A percentile compares a stretch with the other conserved stretches of the same genome.
Evolutionary conservation across 1,140 invertebrate species (phyloP).

Genomic region (Penaeus indicus): DNA sequence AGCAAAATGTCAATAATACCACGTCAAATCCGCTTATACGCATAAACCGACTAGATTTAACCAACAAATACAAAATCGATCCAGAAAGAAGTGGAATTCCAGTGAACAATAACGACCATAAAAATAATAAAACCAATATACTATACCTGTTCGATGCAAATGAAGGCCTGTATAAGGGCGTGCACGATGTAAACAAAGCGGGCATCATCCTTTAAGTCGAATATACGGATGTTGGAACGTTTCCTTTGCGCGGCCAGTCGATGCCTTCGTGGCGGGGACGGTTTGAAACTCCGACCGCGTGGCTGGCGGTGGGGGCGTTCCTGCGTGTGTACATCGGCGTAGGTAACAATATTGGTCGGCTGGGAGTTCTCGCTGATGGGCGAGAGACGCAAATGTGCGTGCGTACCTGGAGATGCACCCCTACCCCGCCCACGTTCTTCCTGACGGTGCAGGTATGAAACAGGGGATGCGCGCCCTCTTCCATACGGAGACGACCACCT

Average conservation of each 20-base stretch:
- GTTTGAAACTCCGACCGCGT: neutral
- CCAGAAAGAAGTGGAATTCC: no score
- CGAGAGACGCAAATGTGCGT: neutral
- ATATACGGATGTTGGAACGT: conserved; percentile 40
- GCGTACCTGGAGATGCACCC: neutral
- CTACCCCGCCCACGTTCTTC: neutral
- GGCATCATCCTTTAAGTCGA: conserved; percentile 62
- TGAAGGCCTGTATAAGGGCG: conserved; percentile 58
- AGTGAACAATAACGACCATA: no score
- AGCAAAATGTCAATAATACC: neutral
- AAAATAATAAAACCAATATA: neutral
- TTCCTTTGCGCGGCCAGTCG: neutral
- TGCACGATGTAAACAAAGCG: conserved; percentile 64
- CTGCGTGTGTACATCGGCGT: conserved; percentile 13
- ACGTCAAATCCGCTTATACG: no score
- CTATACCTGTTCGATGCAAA: conserved; percentile 64
- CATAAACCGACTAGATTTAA: no score
- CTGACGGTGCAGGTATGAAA: neutral
- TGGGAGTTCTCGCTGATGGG: neutral
- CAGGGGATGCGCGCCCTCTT: neutral
- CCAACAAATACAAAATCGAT: no score
- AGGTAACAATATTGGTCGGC: conserved; percentile 31
- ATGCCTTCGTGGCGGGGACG: neutral
- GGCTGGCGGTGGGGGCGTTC: conserved; percentile 16
- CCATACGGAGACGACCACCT: no score